Evolutionary conservation across 2,888 invertebrate species (phyloP), one percentile per base, ranked within the genome.

Genomic region (Chymomyza fuscimana): DNA sequence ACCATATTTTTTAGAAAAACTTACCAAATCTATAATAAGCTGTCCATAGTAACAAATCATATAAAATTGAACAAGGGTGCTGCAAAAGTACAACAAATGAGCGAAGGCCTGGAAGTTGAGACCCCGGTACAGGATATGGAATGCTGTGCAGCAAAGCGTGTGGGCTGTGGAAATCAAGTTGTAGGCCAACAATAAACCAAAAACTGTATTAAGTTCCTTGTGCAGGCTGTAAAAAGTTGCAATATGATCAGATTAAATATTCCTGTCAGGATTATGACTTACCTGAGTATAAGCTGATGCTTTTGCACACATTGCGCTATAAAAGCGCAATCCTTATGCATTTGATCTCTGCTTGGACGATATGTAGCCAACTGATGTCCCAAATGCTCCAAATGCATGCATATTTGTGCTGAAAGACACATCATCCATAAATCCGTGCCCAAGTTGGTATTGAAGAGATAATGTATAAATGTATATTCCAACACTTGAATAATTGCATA

Each of bases 341-440:
- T 65, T 10, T 3, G 22, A n/a, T 70, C 40, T 19, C 9, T 5
- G 12, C 29, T 70, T 5, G 71, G 70, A 6, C 32, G 5, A 5
- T 70, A 22, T 4, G 56, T 36, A 1, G 29, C 9, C 1, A 72
- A n/a, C 0, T 32, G 1, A 12, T 58, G 59, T 1, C 61, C 65
- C 62, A 72, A 12, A 25, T 65, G 16, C 3, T 32, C 65, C 25
- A 72, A 70, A 51, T 72, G 71, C 70, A 70, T 70, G 3, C 60
- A 65, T 9, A 72, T 70, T 22, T 72, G 71, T n/a, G 61, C 40
- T 4, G 65, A 62, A 2, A 56, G 54, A n/a, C 62, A 65, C 61
- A 72, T 72, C 65, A 72, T 72, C 71, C 71, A 72, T 5, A 72
- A 64, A n/a, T 72, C 71, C 4, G 60, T 56, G 19, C 65, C 70